Conservation (phyloP, 2,797 vertebrate genomes). For the Phalloptychus januarius region DNA sequence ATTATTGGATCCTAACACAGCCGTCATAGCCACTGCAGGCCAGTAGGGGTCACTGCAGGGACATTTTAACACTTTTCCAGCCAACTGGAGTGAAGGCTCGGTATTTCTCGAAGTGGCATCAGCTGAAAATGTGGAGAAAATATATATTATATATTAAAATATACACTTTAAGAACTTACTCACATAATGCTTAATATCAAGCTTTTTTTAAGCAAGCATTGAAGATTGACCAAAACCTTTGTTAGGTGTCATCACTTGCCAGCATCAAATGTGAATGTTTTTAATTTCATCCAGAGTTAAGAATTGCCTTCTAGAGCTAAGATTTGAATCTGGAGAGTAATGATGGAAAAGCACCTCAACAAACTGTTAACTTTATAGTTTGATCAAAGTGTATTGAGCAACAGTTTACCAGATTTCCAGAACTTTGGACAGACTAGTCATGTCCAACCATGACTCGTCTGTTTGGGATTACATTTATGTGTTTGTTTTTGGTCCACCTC, state of each 20-base stretch:
- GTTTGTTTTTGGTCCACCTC: background rate
- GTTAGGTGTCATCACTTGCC: background rate
- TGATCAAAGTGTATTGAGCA: background rate
- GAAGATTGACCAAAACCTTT: background rate
- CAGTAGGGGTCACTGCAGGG: conserved; percentile 2
- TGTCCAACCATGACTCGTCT: background rate
- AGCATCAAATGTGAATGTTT: background rate
- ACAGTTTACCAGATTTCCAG: background rate
- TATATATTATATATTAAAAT: too few relatives aligned
- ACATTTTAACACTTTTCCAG: background rate
- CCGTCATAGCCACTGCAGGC: background rate
- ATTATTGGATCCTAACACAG: background rate
- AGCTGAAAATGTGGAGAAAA: background rate
- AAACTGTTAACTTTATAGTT: background rate
- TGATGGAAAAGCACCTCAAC: too few relatives aligned
- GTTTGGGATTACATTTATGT: background rate
- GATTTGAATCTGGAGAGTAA: too few relatives aligned
- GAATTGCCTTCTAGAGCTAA: too few relatives aligned
- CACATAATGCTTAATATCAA: background rate
- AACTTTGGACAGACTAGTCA: too few relatives aligned
- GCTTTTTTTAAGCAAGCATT: background rate
- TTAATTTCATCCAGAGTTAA: background rate
- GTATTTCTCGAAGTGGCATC: background rate
- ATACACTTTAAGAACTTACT: too few relatives aligned
- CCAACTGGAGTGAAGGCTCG: background rate